A percentile compares a stretch with the other conserved stretches of the same genome.
Conservation (phyloP, 1,140 invertebrate genomes). For the Ganaspis sp. region DNA sequence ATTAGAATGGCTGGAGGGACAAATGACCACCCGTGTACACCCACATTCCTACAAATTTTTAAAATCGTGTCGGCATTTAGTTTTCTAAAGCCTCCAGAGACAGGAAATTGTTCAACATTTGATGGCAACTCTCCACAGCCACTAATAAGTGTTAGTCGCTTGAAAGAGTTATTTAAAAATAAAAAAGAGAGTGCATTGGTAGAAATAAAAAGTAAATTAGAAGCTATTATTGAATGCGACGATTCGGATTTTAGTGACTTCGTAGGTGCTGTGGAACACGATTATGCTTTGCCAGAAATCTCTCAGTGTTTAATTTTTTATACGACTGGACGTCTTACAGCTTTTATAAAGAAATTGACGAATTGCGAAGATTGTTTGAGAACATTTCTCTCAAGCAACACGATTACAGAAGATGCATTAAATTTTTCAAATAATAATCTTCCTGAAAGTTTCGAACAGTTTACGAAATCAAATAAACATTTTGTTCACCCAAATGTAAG, state of each 20-base stretch:
- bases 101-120: background rate
- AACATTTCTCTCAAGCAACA: background rate
- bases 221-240: background rate
- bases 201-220: background rate
- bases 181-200: background rate
- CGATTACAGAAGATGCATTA: background rate
- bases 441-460: background rate
- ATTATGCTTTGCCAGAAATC: background rate
- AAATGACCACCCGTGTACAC: conserved; percentile 5
- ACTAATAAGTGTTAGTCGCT: background rate
- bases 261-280: background rate
- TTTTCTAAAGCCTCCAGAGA: background rate
- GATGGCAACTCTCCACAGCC: background rate
- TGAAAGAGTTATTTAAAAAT: background rate
- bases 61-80: background rate
- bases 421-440: background rate
- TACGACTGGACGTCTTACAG: background rate
- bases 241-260: background rate
- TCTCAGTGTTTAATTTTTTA: background rate
- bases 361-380: background rate
- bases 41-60: background rate
- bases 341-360: background rate
- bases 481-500: background rate
- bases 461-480: background rate
- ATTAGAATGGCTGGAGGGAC: background rate